Conservation (phyloP, 2,113 vertebrate species). For the Conger conger region DNA sequence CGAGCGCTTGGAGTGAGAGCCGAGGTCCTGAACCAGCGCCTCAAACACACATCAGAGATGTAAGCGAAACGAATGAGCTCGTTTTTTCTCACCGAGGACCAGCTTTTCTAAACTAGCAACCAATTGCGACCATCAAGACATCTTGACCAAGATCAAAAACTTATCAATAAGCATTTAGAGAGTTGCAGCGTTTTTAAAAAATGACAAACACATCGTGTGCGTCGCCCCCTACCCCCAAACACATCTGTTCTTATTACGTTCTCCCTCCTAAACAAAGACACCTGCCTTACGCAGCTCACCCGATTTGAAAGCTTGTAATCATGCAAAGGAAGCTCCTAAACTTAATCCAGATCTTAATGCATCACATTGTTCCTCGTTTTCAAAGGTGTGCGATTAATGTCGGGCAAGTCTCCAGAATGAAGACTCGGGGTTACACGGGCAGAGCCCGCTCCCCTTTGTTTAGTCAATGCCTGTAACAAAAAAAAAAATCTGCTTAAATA, state of each 20-base stretch:
- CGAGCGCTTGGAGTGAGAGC: constrained; percentile 46
- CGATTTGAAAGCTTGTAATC: constrained; percentile 20
- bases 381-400: background rate
- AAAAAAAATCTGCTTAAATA: constrained; percentile 25
- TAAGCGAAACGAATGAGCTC: constrained; percentile 44
- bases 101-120: constrained; percentile 14
- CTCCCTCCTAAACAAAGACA: constrained; percentile 32
- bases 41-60: constrained; percentile 46
- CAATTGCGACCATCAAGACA: background rate
- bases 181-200: background rate
- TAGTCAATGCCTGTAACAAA: constrained; percentile 8
- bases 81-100: constrained; percentile 27
- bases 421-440: background rate
- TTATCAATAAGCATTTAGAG: constrained; percentile 9
- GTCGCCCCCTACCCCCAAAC: background rate
- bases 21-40: constrained; percentile 64
- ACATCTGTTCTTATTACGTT: constrained; percentile 13
- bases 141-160: constrained; percentile 15
- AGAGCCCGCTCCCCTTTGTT: background rate
- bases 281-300: constrained; percentile 13
- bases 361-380: constrained; percentile 8
- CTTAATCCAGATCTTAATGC: background rate
- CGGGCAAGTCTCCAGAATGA: constrained; percentile 5
- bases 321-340: constrained; percentile 15
- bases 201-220: too few relatives aligned